These are phyloP conservation scores for Chlamydotis undulata DNA, from an alignment of 2,113 vertebrate genomes.

Conservation along the genomic window DNA sequence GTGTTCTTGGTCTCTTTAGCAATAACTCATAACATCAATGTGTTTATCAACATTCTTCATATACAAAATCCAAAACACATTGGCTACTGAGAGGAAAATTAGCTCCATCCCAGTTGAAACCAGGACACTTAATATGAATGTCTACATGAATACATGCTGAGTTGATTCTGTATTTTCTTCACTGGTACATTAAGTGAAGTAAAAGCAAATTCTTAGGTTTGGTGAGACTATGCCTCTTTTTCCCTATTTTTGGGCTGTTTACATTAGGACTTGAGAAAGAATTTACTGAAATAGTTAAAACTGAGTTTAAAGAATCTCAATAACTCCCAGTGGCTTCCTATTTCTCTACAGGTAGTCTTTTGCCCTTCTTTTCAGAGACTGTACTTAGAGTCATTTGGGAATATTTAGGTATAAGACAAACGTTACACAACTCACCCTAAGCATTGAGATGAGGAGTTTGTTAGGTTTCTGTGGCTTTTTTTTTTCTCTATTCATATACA, in stretches of 20 bases:
- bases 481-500: neutral
- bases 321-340: neutral
- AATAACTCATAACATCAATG: no score
- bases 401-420: neutral
- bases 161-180: rapidly evolving
- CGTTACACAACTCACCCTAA: neutral
- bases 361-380: neutral
- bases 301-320: neutral
- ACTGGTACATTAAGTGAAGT: neutral
- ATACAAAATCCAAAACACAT: no score
- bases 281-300: neutral
- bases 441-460: neutral
- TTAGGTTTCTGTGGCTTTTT: neutral
- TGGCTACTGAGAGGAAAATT: no score
- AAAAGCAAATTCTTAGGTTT: neutral
- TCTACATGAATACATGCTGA: neutral
- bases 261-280: neutral
- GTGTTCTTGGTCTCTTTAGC: no score
- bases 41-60: no score
- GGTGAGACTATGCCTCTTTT: neutral
- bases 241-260: neutral
- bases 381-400: neutral
- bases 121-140: neutral
- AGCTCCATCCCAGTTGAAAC: no score
- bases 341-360: neutral